Base-by-base conservation (phyloP, 1,140 invertebrate species). In the Rhyacophila brunnea region DNA sequence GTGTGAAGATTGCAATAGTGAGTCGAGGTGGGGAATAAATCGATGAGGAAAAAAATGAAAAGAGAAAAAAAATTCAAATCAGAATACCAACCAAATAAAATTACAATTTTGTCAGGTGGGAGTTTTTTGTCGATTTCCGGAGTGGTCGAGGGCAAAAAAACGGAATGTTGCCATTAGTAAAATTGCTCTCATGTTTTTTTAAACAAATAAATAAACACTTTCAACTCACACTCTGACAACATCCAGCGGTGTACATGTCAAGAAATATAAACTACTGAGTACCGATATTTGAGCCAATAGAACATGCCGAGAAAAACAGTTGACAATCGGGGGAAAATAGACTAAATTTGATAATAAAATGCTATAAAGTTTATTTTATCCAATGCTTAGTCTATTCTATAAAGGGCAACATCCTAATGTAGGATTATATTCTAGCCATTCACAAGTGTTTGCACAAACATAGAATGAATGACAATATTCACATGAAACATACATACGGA, bases 161-260 rank as follows among this genome's bases (percentile, higher is more conserved):
- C 49, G 62, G 62, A 59, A 64, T 64, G 57, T 64, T 60, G 53
- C 56, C 57, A 64, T 64, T 64, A 64, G 62, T 67, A 68, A 64
- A 64, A 66, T 68, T 52, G 43, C 32, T 43, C 43, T 55, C 48
- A 36, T 35, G 15, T 40, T 50, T 46, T 40, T 11, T 46, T 45
- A 64, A 55, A 28, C 28, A 18, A 50, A 50, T 59, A 32, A 47
- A 51, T n/a, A 28, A 42, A 54, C 14, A 45, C 48, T 52, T 55
- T 45, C 56, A 48, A 50, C 34, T 55, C 13, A 55, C 15, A 20
- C 44, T 23, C 15, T 55, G 52, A 55, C 52, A 55, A 55, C 52
- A 55, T 55, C 34, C 52, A 55, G 52, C 28, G 14, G 52, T n/a
- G 43, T 15, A 45, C 28, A 46, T 36, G 17, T 32, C 9, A 23